phyloP scores from a whole-genome alignment of 1,140 invertebrate genomes.

The Diuraphis noxia region DNA sequence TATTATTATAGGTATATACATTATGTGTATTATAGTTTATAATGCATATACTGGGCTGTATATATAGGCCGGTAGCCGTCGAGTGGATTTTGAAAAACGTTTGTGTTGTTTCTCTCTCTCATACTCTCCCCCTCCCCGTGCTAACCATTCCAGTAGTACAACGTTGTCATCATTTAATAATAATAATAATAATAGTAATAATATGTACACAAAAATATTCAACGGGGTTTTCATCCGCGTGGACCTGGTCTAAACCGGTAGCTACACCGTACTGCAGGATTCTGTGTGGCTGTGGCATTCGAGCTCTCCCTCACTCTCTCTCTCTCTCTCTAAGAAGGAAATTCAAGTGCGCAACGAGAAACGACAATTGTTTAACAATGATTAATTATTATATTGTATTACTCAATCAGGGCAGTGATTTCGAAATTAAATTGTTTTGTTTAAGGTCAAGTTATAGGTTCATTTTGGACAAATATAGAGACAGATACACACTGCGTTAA shows the following conservation, averaged over 20 bases:
- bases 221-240: neutral
- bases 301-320: too few relatives aligned
- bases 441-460: neutral
- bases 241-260: neutral
- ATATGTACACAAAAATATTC: neutral
- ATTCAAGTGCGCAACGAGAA: neutral
- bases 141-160: neutral
- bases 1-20: neutral
- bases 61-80: neutral
- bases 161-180: too few relatives aligned
- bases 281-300: neutral
- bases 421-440: neutral
- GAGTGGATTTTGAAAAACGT: neutral
- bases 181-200: neutral
- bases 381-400: neutral
- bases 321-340: neutral
- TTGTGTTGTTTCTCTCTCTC: neutral
- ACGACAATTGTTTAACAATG: neutral
- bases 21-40: too few relatives aligned
- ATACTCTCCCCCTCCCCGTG: too few relatives aligned
- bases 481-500: neutral
- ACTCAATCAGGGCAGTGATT: neutral
- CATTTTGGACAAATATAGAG: neutral
- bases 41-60: neutral
- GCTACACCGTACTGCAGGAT: neutral